Conservation (phyloP, 1,140 invertebrate species). For the Sycophaga agraensis region DNA sequence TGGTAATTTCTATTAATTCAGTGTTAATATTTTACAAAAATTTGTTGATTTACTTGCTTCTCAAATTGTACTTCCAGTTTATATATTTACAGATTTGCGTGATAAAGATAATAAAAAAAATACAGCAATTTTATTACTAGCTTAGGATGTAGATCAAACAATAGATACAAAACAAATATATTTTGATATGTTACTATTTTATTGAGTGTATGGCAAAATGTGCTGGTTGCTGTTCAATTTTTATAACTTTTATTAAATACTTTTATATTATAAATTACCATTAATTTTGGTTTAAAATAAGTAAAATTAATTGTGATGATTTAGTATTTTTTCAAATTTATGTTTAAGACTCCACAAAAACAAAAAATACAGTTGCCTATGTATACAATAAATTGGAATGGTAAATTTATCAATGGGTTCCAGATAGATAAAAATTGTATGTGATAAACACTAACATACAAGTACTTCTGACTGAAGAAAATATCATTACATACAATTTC, state of each 20-base stretch:
- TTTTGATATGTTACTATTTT: constrained; percentile 57
- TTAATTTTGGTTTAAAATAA: background rate
- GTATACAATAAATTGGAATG: too few relatives aligned
- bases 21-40: constrained; percentile 8
- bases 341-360: too few relatives aligned
- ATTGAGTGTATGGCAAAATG: constrained; percentile 38
- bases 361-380: too few relatives aligned
- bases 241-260: background rate
- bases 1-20: too few relatives aligned
- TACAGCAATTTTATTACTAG: constrained; percentile 42
- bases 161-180: constrained; percentile 51
- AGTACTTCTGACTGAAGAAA: too few relatives aligned
- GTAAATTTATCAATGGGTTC: too few relatives aligned
- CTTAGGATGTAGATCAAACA: constrained; percentile 50
- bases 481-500: too few relatives aligned
- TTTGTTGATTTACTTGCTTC: constrained; percentile 10
- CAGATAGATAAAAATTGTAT: too few relatives aligned
- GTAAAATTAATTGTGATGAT: background rate
- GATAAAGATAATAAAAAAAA: constrained; percentile 23
- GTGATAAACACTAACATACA: too few relatives aligned
- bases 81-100: constrained; percentile 15
- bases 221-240: constrained; percentile 30
- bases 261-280: constrained; percentile 1
- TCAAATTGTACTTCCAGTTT: constrained; percentile 29
- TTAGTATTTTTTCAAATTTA: background rate